These are phyloP conservation scores for Pygmarrhopalites habei DNA, from an alignment of 1,140 invertebrate genomes.

Conservation along the genomic window DNA sequence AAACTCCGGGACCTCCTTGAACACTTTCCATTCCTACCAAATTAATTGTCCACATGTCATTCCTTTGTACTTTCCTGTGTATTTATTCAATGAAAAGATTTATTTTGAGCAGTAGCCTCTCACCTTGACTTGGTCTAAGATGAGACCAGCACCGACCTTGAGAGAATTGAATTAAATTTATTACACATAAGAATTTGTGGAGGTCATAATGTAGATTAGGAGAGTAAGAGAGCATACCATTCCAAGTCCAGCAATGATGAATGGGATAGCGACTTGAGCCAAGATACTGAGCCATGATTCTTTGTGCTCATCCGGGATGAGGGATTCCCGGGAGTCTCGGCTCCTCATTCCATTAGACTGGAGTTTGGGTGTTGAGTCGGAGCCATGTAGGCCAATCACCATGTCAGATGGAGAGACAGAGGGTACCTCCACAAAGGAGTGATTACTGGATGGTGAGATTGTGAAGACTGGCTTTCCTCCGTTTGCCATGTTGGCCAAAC, in stretches of 20 bases:
- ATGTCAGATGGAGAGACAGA: neutral
- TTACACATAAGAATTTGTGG: neutral
- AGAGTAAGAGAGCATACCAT: no score
- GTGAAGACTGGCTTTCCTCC: slow-evolving; percentile 16
- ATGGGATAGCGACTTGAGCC: slow-evolving; percentile 84
- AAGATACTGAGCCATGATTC: slow-evolving; percentile 69
- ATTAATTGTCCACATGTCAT: no score
- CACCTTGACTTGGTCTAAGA: slow-evolving; percentile 65
- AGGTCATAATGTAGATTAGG: no score
- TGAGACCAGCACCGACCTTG: slow-evolving; percentile 77
- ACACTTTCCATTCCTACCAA: slow-evolving; percentile 69
- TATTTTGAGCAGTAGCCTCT: no score
- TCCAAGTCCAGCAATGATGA: slow-evolving; percentile 86
- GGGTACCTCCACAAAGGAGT: neutral
- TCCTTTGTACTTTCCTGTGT: no score
- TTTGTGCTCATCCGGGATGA: slow-evolving; percentile 40
- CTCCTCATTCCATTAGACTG: slow-evolving; percentile 22
- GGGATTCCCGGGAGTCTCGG: slow-evolving; percentile 29
- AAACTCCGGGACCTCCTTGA: slow-evolving; percentile 68
- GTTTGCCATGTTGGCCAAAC: neutral
- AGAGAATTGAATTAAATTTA: slow-evolving; percentile 2
- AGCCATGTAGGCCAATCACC: slow-evolving; percentile 15
- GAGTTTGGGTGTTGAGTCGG: slow-evolving; percentile 16
- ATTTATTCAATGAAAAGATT: no score
- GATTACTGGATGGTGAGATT: slow-evolving; percentile 4